Evolutionary conservation across 2,797 vertebrate genomes (phyloP).

Genomic region (Pantherophis alleghaniensis): DNA sequence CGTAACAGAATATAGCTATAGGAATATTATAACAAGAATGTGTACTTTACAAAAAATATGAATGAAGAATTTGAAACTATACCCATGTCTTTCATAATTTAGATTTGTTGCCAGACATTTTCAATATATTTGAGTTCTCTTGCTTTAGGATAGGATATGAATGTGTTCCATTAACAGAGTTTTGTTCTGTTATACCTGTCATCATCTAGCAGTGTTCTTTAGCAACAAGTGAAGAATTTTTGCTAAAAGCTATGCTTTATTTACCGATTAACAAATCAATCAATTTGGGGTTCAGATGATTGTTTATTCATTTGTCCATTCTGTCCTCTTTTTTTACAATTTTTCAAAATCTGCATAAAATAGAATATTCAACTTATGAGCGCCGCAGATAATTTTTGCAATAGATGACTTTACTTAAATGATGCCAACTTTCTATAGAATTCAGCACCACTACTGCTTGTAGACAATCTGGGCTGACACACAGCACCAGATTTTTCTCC

Average conservation of each 20-base stretch:
- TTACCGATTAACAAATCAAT: neutral
- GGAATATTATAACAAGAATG: slow-evolving; percentile 35
- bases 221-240: neutral
- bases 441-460: neutral
- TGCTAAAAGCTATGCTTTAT: neutral
- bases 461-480: neutral
- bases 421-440: neutral
- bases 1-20: slow-evolving; percentile 35
- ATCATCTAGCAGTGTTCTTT: slow-evolving; percentile 14
- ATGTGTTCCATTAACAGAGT: slow-evolving; percentile 46
- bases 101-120: slow-evolving; percentile 14
- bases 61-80: neutral
- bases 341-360: neutral
- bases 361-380: neutral
- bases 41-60: slow-evolving; percentile 29
- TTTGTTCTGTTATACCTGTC: slow-evolving; percentile 54
- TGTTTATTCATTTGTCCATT: neutral
- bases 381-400: neutral
- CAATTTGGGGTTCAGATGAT: neutral
- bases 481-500: neutral
- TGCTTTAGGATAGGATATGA: slow-evolving; percentile 43
- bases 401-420: neutral
- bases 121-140: slow-evolving; percentile 33
- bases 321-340: neutral
- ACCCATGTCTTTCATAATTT: slow-evolving; percentile 30